Base-by-base conservation (phyloP, 2,113 vertebrate genomes). In the Sterrhoptilus dennistouni region DNA sequence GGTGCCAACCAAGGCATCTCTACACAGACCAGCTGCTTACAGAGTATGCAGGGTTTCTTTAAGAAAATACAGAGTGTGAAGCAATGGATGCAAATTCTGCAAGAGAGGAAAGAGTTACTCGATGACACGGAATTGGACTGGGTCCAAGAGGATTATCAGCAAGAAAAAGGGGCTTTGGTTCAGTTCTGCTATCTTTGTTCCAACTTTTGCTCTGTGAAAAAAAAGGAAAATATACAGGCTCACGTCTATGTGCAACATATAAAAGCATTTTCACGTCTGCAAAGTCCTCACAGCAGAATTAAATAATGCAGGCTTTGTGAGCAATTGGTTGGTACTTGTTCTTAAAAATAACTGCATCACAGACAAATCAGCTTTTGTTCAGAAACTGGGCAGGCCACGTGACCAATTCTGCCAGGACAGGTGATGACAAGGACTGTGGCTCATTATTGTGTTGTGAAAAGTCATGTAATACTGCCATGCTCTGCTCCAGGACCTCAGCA, bases 281-380 rank as follows among this genome's bases (percentile, higher is more conserved):
- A 91, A 57, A 93, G 53, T n/a, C 45, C 70, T 76, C 33, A 25
- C 15, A 71, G 59, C 49, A 89, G 66, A 81, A 77, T 66, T 68
- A 86, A 89, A 96, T 93, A 95, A 93, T 76, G 76, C 60, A 82
- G 76, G 81, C 92, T 96, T 95, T 96, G 76, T 95, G 88, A 82
- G 72, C n/a, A 71, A 53, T 90, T 16, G 6, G 56, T 90, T 75
- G 40, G 52, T 96, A 56, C 2, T 8, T 75, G 68, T 47, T 92
- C 90, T 95, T 96, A 93, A 95, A 97, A 97, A 93, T 93, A 96
- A 61, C 80, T 64, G 57, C 69, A 94, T 65, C 83, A 54, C 53
- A 92, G 77, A 96, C 90, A 96, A 93, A 90, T 70, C 40, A 1
- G 56, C 69, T 93, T 96, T 93, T 94, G 88, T 93, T 96, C 65